Conservation (phyloP, 1,140 invertebrate species). For the Drosophila dunni region DNA sequence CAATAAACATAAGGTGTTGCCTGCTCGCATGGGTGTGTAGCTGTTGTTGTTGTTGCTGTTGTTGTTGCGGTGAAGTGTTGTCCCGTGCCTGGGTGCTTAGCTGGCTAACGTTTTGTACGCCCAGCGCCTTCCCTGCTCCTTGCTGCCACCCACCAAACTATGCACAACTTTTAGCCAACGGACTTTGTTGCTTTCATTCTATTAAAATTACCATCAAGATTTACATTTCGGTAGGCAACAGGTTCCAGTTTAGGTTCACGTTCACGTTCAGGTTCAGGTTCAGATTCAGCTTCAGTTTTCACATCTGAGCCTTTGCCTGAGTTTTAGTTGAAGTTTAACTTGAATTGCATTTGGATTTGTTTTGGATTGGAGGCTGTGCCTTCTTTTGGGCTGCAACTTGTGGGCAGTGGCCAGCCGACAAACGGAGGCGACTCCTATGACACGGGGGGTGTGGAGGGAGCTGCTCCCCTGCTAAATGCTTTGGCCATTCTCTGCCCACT, state of each 20-base stretch:
- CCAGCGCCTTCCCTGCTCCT: conserved; percentile 53
- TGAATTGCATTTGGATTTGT: not conserved
- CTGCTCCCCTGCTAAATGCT: conserved; percentile 45
- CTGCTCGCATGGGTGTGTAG: conserved; percentile 60
- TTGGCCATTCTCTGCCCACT: conserved; percentile 66
- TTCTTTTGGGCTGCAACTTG: conserved; percentile 72
- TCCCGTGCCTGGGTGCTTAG: conserved; percentile 74
- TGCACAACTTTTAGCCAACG: conserved; percentile 52
- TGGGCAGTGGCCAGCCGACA: conserved; percentile 58
- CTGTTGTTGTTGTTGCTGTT: conserved; percentile 24
- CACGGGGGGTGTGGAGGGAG: not conserved
- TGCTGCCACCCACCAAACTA: not conserved
- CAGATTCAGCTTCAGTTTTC: not conserved
- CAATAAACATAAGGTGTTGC: conserved; percentile 81
- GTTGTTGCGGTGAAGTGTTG: conserved; percentile 62
- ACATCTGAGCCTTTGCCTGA: too few species aligned
- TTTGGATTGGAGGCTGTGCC: conserved; percentile 19
- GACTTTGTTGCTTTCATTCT: conserved; percentile 71
- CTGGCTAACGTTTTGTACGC: conserved; percentile 77
- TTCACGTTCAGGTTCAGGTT: conserved; percentile 15
- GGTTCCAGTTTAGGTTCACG: conserved; percentile 54
- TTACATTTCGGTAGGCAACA: conserved; percentile 83
- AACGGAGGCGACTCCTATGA: conserved; percentile 14
- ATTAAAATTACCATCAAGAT: conserved; percentile 84
- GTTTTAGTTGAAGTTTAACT: not conserved